Conservation (phyloP, 2,888 invertebrate species). For the Sicus ferrugineus region DNA sequence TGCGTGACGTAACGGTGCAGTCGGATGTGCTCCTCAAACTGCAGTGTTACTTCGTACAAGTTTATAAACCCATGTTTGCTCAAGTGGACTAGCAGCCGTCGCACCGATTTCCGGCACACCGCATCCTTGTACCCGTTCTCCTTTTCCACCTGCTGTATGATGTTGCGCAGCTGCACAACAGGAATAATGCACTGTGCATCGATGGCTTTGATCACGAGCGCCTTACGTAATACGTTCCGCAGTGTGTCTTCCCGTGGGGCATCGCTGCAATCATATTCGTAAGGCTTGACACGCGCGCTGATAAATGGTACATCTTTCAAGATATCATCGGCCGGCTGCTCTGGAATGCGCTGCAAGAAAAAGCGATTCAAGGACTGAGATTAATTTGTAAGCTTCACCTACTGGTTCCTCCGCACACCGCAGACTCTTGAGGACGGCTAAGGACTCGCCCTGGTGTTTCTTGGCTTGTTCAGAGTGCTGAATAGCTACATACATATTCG, state of each 20-base stretch:
- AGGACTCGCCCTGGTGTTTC: slow-evolving; percentile 41
- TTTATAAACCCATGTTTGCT: slow-evolving; percentile 56
- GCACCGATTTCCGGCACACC: slow-evolving; percentile 68
- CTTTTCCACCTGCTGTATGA: slow-evolving; percentile 68
- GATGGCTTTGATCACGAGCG: slow-evolving; percentile 70
- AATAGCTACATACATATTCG: slow-evolving; percentile 54
- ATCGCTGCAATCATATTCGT: slow-evolving; percentile 29
- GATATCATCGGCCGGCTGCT: slow-evolving; percentile 40
- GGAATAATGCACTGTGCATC: slow-evolving; percentile 70
- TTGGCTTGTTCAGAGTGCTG: slow-evolving; percentile 42
- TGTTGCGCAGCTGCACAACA: slow-evolving; percentile 66
- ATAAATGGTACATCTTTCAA: slow-evolving; percentile 50
- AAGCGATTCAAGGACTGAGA: not conserved
- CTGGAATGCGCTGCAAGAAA: slow-evolving; percentile 44
- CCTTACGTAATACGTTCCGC: slow-evolving; percentile 67
- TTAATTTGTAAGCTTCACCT: slow-evolving; percentile 30
- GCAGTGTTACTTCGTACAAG: slow-evolving; percentile 53
- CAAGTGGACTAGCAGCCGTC: slow-evolving; percentile 69
- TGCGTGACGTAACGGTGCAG: slow-evolving; percentile 55
- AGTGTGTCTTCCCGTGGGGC: slow-evolving; percentile 39
- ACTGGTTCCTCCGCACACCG: slow-evolving; percentile 55
- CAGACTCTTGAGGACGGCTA: slow-evolving; percentile 43
- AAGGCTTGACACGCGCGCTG: slow-evolving; percentile 41
- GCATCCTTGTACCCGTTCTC: slow-evolving; percentile 69
- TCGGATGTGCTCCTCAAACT: slow-evolving; percentile 49